Percentiles rank a stretch among this genome's conserved stretches.
Evolutionary conservation across 1,140 invertebrate species (phyloP).

Genomic region (Olivierus martensii): DNA sequence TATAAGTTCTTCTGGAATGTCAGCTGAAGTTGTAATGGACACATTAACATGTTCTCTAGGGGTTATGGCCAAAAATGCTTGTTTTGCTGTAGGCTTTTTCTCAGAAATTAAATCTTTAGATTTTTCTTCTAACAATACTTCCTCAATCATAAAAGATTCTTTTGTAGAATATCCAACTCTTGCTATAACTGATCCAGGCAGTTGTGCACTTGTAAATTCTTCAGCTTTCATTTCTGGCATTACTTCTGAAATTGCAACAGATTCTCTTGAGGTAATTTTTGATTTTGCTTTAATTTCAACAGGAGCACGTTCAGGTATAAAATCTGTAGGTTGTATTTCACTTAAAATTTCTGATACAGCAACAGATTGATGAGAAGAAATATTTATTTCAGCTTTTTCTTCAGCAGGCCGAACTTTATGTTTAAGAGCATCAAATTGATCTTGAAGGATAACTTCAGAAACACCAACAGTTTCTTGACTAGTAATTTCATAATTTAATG

Average conservation of each 20-base stretch:
- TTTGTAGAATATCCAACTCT: constrained; percentile 8
- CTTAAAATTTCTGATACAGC: constrained; percentile 16
- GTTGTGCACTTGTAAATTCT: not conserved
- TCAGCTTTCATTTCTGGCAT: not conserved
- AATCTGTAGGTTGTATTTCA: constrained; percentile 3
- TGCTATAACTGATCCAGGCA: not conserved
- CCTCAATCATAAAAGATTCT: constrained; percentile 12
- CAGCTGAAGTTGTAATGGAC: constrained; percentile 11
- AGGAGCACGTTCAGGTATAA: constrained; percentile 1
- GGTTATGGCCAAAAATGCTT: constrained; percentile 19
- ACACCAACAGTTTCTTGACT: constrained; percentile 9
- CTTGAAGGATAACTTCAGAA: constrained; percentile 11
- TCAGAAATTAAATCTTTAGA: constrained; percentile 20
- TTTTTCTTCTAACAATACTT: constrained; percentile 19
- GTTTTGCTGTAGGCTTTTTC: constrained; percentile 16
- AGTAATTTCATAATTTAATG: constrained; percentile 6
- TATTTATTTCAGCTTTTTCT: constrained; percentile 5
- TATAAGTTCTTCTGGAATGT: constrained; percentile 14
- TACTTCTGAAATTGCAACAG: constrained; percentile 14
- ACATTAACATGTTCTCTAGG: constrained; percentile 20
- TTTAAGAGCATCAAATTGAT: constrained; percentile 7
- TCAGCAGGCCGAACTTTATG: constrained; percentile 2
- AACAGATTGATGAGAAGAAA: constrained; percentile 11
- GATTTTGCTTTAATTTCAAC: constrained; percentile 30
- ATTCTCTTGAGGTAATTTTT: constrained; percentile 39